Evolutionary conservation across 2,888 invertebrate genomes (phyloP), one percentile per base, ranked within the genome.

Genomic region (Phoenoteleia sp.): DNA sequence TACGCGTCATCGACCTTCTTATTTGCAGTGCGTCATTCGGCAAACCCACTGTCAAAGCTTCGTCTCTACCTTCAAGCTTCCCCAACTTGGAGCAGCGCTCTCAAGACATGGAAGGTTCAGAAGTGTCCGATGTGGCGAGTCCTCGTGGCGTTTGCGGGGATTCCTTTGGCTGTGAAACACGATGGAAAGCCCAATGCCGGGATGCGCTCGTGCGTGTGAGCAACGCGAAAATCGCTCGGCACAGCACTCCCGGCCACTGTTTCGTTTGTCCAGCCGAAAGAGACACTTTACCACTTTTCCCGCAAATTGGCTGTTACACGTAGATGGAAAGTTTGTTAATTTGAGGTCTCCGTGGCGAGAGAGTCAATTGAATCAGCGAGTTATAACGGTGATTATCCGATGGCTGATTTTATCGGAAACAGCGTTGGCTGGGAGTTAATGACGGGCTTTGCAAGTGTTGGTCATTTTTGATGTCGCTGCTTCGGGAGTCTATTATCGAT

Each of bases 1-100:
- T 80, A 64, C 80, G 62, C 80, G 71, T 80, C 54, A 72, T 71
- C 80, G 71, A 56, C 64, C 72, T 71, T 21, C 56, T 71, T 80
- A 64, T 80, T 80, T 80, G 69, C 36, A 52, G 36, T 54, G 45
- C 33, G 23, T 29, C 42, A 15, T 15, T 56, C 56, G 33, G 27
- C 39, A 39, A 49, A 49, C 52, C 52, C 52, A 25, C 3, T 45
- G 58, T 75, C 75, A 75, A 74, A 62, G 74, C 23, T 13, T 21
- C 23, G 33, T 21, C 58, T 17, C 45, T 15, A 15, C 5, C 2
- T 3, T 45, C 45, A 45, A 45, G 9, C 17, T 5, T n/a, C 9
- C 42, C 13, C n/a, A n/a, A n/a, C 42, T n/a, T 11, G n/a, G 9
- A n/a, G 42, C 42, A 42, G 9, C 42, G 42, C 42, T 52, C n/a